These are phyloP conservation scores for Cotesia chilonis DNA, from an alignment of 1,140 invertebrate species.

Conservation along the genomic window DNA sequence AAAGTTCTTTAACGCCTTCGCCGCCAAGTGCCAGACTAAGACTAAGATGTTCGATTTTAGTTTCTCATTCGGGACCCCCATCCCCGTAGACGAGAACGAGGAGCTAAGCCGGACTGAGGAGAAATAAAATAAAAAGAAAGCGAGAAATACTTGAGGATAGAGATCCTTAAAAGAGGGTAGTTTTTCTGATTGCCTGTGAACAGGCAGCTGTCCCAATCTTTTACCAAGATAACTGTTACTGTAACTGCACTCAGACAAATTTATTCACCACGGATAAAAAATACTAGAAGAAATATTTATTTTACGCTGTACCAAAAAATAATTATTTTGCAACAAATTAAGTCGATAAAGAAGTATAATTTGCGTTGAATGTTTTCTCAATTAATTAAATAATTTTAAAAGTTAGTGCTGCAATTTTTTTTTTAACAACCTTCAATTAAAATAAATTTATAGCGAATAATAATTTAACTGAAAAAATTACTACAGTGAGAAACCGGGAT, in stretches of 20 bases:
- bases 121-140: constrained; percentile 21
- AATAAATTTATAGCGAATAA: neutral
- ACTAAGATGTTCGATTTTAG: neutral
- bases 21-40: constrained; percentile 19
- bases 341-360: too few relatives aligned
- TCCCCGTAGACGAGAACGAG: neutral
- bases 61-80: constrained; percentile 13
- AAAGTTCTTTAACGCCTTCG: constrained; percentile 18
- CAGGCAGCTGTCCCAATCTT: constrained; percentile 57
- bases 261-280: constrained; percentile 1
- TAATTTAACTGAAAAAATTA: neutral
- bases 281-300: too few relatives aligned
- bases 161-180: constrained; percentile 14
- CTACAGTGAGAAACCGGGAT: constrained; percentile 45
- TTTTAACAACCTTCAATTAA: too few relatives aligned
- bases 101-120: constrained; percentile 31
- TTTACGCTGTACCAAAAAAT: too few relatives aligned
- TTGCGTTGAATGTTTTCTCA: too few relatives aligned
- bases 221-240: constrained; percentile 27
- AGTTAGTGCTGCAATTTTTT: too few relatives aligned
- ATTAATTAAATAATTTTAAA: too few relatives aligned
- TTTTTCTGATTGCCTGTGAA: constrained; percentile 59
- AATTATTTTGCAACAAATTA: too few relatives aligned
- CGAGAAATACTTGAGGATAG: neutral
- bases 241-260: neutral